Evolutionary conservation across 1,140 invertebrate species (phyloP), one percentile per base, ranked within the genome.

Genomic region (Colletes latitarsis): DNA sequence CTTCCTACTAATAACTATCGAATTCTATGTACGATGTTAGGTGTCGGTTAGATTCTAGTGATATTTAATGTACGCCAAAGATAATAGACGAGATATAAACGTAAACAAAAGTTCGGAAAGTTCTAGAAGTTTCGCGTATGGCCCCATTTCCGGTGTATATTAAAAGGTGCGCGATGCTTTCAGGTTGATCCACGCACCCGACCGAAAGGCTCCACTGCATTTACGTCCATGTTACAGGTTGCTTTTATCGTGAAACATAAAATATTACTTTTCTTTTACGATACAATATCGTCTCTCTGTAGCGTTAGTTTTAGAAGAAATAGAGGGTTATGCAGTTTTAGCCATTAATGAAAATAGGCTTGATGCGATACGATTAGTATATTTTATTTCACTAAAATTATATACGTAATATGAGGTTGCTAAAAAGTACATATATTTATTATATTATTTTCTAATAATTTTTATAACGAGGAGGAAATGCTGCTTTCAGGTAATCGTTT

Each of bases 121-220:
- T 91, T 91, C 90, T 90, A 91, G 90, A 91, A 91, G 87, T 90
- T 91, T 90, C 88, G 85, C 82, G 80, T 49, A 83, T 73, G 83
- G 81, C 83, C 82, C 82, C 84, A 66, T 86, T 91, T 91, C 90
- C 90, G 90, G 90, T 85, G 82, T 89, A 81, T 88, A 89, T 85
- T 81, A 88, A 87, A 89, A 89, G 89, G 89, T 89, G 89, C 79
- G 81, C 84, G 84, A 85, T 77, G 78, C 79, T 69, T 73, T 78
- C 75, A 73, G 82, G 79, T 85, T 67, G 83, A 74, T 79, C 64
- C 68, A 55, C 81, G 79, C 81, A 75, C 43, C 80, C 73, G 39
- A 39, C 57, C 74, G 77, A 80, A 72, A 69, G 76, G 70, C 77
- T 71, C 43, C 66, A 49, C n/a, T 71, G 76, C 78, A 77, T 83